phyloP scores from a whole-genome alignment of 2,113 vertebrate species.

The Tetraodon nigroviridis region DNA sequence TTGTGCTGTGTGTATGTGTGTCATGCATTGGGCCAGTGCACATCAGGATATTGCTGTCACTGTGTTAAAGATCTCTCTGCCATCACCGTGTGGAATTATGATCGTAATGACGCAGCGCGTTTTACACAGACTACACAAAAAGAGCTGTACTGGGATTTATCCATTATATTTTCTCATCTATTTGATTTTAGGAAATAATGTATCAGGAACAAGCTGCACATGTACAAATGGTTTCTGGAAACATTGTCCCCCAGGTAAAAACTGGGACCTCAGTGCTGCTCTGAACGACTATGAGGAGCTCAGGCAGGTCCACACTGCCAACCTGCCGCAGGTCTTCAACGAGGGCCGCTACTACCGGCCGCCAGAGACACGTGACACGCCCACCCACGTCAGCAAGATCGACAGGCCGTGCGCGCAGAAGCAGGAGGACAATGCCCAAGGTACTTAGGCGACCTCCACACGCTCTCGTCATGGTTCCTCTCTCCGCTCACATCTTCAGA shows the following conservation, averaged over 20 bases:
- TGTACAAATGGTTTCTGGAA: too few species aligned
- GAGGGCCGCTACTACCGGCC: constrained; percentile 86
- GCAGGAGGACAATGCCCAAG: constrained; percentile 83
- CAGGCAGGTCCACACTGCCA: constrained; percentile 90
- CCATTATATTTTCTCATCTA: too few species aligned
- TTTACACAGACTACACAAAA: constrained; percentile 6
- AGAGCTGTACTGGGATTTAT: too few species aligned
- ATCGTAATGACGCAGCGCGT: constrained; percentile 4
- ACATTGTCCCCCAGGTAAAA: constrained; percentile 82
- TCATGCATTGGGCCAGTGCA: constrained; percentile 12
- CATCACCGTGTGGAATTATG: constrained; percentile 13
- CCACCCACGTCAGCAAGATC: constrained; percentile 77
- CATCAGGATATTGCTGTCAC: constrained; percentile 44
- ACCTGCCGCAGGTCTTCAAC: constrained; percentile 91
- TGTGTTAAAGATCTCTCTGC: constrained; percentile 26
- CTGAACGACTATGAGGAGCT: constrained; percentile 95
- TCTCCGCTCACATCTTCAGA: background rate
- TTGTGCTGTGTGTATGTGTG: constrained; percentile 4
- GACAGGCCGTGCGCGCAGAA: constrained; percentile 77
- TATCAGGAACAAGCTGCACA: too few species aligned
- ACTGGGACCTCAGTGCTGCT: constrained; percentile 96
- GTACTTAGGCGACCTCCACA: constrained; percentile 18
- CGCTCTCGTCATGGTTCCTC: background rate
- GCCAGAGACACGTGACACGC: constrained; percentile 73
- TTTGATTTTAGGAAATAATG: too few species aligned